A percentile compares a stretch with the other conserved stretches of the same genome.
phyloP scores from a whole-genome alignment of 2,888 invertebrate genomes.

The Brenthis hecate region DNA sequence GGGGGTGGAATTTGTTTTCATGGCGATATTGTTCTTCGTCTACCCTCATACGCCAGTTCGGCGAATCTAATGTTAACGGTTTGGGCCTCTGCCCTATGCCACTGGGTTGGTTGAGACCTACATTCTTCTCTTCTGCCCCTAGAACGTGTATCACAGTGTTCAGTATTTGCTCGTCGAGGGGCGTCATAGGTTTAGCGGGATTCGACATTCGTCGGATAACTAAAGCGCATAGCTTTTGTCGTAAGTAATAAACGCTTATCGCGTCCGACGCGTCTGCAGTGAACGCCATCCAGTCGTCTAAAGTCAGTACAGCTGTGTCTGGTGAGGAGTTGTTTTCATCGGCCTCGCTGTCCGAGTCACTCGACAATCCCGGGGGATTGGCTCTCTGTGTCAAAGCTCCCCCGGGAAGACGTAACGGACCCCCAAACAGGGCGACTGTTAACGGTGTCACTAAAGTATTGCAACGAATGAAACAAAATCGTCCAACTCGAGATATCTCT shows the following conservation, averaged over 20 bases:
- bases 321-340: conserved; percentile 66
- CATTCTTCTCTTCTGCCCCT: conserved; percentile 86
- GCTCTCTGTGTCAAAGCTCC: conserved; percentile 71
- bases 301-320: conserved; percentile 75
- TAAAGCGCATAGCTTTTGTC: conserved; percentile 88
- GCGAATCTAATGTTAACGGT: conserved; percentile 84
- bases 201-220: conserved; percentile 84
- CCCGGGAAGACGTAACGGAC: conserved; percentile 84
- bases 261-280: conserved; percentile 86
- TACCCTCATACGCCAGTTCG: conserved; percentile 65
- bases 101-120: conserved; percentile 86
- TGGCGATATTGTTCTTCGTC: conserved; percentile 57
- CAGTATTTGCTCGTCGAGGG: conserved; percentile 86
- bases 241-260: conserved; percentile 84
- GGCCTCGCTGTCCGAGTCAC: conserved; percentile 74
- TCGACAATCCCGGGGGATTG: conserved; percentile 72
- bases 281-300: conserved; percentile 90
- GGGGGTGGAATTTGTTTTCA: conserved; percentile 53
- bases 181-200: conserved; percentile 81
- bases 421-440: conserved; percentile 90
- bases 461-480: conserved; percentile 87
- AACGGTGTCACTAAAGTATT: conserved; percentile 92
- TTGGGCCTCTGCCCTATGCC: conserved; percentile 90
- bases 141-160: conserved; percentile 85
- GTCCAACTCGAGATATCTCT: conserved; percentile 88